Base-by-base conservation (phyloP, 2,797 vertebrate species). In the Micrastur ruficollis region DNA sequence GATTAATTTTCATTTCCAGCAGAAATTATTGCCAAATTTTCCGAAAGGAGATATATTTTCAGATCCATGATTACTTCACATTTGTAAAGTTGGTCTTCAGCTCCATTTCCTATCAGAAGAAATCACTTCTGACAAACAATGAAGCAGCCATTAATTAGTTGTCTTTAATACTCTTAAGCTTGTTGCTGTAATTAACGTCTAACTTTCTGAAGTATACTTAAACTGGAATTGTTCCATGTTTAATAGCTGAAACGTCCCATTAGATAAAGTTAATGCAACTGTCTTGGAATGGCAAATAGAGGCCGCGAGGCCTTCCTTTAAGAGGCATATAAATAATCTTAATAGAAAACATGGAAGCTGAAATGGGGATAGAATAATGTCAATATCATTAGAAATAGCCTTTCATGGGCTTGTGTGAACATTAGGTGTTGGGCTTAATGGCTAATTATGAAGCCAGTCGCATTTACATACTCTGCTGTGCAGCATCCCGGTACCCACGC, bases 171-270 rank as follows among this genome's bases (percentile, higher is more conserved):
- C 94, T 97, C 46, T 85, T 88, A 55, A 84, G 87, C 89, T 96
- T 58, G 46, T 96, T 96, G 78, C 85, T 86, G 83, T 97, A 97
- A 97, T 97, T 97, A 97, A 97, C 93, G 93, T 53, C 91, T 90
- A 93, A 95, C 92, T 95, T 97, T 90, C 91, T 53, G 81, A 90
- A 29, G 46, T 94, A 75, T 92, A 85, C 96, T 96, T 96, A 81
- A 94, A 88, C 75, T 62, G 78, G 88, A 96, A 95, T 95, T 81
- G 74, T 89, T 98, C 95, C 89, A 42, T 38, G 73, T 96, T 96
- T 93, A 85, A 97, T 76, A 83, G 93, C 94, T 23, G 50, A 87
- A 86, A 90, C 4, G 38, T 95, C 90, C 95, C 87, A 92, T 97
- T 95, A 97, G 89, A 68, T 58, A 83, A 94, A 97, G 93, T 89